These are phyloP conservation scores for Carcharodon carcharias DNA, from an alignment of 2,797 vertebrate genomes.

Conservation along the genomic window DNA sequence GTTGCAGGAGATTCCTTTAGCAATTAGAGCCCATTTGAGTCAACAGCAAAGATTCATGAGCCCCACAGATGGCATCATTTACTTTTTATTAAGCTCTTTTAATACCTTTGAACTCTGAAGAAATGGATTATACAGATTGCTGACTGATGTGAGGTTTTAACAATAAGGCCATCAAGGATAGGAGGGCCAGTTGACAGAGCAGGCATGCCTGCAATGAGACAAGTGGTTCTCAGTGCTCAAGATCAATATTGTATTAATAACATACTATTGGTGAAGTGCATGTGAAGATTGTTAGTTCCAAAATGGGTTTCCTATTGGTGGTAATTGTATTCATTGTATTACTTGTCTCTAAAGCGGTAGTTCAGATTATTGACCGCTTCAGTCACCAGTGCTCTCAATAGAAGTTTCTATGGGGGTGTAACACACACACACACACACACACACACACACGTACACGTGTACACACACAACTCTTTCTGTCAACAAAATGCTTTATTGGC, in stretches of 20 bases:
- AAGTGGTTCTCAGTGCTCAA: background rate
- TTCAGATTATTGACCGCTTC: background rate
- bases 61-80: slow-evolving; percentile 2
- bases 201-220: background rate
- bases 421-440: background rate
- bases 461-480: background rate
- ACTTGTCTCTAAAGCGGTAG: background rate
- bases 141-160: slow-evolving; percentile 20
- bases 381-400: background rate
- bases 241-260: background rate
- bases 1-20: background rate
- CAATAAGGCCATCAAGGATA: background rate
- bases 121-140: slow-evolving; percentile 30
- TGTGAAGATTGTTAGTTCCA: background rate
- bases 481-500: background rate
- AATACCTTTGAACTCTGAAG: slow-evolving; percentile 17
- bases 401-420: background rate
- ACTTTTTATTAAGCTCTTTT: slow-evolving; percentile 15
- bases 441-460: background rate
- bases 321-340: slow-evolving; percentile 13
- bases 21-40: background rate
- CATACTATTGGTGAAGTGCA: background rate
- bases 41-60: slow-evolving; percentile 3
- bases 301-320: background rate
- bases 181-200: background rate